Evolutionary conservation across 2,113 vertebrate genomes (phyloP).

Genomic region (Oryzias woworae): DNA sequence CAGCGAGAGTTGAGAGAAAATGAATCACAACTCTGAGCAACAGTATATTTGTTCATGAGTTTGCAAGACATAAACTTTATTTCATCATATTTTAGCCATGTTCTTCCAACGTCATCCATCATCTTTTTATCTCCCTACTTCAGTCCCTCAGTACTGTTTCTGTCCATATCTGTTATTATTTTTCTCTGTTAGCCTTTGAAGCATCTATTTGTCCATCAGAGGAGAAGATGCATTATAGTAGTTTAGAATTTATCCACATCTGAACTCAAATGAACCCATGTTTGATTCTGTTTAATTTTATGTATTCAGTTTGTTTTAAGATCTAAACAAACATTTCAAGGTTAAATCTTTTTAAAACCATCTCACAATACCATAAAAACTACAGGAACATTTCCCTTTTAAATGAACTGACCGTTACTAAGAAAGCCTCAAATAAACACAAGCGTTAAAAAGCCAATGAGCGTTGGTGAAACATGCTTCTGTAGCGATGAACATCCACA

Average conservation of each 20-base stretch:
- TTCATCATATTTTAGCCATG: slow-evolving; percentile 35
- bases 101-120: slow-evolving; percentile 34
- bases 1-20: slow-evolving; percentile 2
- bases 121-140: slow-evolving; percentile 8
- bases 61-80: slow-evolving; percentile 20
- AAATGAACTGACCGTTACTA: slow-evolving; percentile 14
- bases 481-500: slow-evolving; percentile 62
- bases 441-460: slow-evolving; percentile 45
- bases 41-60: slow-evolving; percentile 25
- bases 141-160: slow-evolving; percentile 11
- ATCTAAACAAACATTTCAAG: no score
- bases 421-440: slow-evolving; percentile 24
- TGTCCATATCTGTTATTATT: slow-evolving; percentile 18
- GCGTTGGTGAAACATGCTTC: slow-evolving; percentile 49
- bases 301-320: no score
- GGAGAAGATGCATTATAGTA: slow-evolving; percentile 16
- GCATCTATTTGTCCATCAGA: slow-evolving; percentile 12
- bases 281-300: no score
- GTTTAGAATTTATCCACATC: slow-evolving; percentile 5
- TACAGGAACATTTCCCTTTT: slow-evolving; percentile 8
- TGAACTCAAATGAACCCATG: neutral
- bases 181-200: slow-evolving; percentile 13
- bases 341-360: no score
- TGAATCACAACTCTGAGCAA: slow-evolving; percentile 2
- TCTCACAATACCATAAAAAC: neutral